Percentiles rank a stretch among this genome's conserved stretches.
phyloP scores from a whole-genome alignment of 2,888 invertebrate genomes.

The Sipha maydis region DNA sequence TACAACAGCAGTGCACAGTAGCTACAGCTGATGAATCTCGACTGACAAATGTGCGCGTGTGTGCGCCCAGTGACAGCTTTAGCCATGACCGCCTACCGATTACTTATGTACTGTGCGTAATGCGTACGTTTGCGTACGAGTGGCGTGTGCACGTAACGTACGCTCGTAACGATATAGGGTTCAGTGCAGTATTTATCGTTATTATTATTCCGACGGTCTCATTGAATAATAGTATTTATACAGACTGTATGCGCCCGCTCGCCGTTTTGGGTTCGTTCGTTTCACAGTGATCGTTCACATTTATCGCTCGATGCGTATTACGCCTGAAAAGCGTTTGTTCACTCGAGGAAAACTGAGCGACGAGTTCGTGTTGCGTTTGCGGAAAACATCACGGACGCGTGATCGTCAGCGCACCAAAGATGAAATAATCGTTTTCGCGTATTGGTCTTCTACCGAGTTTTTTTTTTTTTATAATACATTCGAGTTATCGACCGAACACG shows the following conservation, averaged over 20 bases:
- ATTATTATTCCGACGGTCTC: neutral
- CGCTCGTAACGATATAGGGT: too few species aligned
- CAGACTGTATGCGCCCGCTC: too few species aligned
- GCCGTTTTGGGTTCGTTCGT: neutral
- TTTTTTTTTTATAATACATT: too few species aligned
- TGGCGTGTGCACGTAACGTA: neutral
- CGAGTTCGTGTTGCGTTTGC: neutral
- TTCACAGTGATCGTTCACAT: neutral
- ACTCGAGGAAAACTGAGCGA: neutral
- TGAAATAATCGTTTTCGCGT: neutral
- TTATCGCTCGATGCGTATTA: neutral
- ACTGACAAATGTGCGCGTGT: conserved; percentile 11
- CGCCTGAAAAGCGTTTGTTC: neutral
- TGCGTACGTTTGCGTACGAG: neutral
- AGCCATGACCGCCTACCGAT: conserved; percentile 29
- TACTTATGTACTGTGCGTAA: neutral
- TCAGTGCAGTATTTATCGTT: neutral
- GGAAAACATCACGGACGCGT: neutral
- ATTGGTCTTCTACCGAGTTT: neutral
- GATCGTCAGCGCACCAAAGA: neutral
- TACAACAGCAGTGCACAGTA: neutral
- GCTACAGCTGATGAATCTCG: neutral
- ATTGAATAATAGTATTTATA: neutral
- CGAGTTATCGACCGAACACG: neutral
- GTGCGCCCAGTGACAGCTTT: neutral